A percentile compares a stretch with the other conserved stretches of the same genome.
Evolutionary conservation across 2,113 vertebrate genomes (phyloP).

Genomic region (Rana temporaria): DNA sequence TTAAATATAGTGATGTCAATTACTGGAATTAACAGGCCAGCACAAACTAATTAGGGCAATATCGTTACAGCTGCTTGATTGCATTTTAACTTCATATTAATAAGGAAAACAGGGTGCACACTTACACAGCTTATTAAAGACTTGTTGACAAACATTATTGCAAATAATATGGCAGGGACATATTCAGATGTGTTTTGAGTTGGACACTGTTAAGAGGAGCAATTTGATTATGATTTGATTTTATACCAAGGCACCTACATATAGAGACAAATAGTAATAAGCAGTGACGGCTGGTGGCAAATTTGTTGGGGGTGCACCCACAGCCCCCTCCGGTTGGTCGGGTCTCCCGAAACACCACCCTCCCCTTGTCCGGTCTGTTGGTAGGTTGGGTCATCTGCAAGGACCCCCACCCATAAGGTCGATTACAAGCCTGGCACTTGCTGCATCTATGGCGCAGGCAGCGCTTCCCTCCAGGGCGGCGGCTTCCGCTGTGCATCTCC

Average conservation of each 20-base stretch:
- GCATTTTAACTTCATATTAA: slow-evolving; percentile 33
- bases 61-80: slow-evolving; percentile 44
- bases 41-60: slow-evolving; percentile 27
- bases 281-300: too few relatives aligned
- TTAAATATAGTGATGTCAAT: slow-evolving; percentile 47
- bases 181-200: slow-evolving; percentile 2
- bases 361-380: too few relatives aligned
- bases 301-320: too few relatives aligned
- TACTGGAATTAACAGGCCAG: slow-evolving; percentile 36
- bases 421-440: too few relatives aligned
- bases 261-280: background rate
- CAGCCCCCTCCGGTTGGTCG: too few relatives aligned
- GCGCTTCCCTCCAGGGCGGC: too few relatives aligned
- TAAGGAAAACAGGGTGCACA: slow-evolving; percentile 1
- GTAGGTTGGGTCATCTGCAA: too few relatives aligned
- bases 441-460: too few relatives aligned
- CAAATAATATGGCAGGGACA: slow-evolving; percentile 22
- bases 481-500: too few relatives aligned
- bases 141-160: slow-evolving; percentile 42
- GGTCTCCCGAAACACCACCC: too few relatives aligned
- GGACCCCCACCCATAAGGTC: too few relatives aligned
- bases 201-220: background rate
- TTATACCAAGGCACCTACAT: background rate
- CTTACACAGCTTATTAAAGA: slow-evolving; percentile 28
- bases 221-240: background rate